Evolutionary conservation across 2,113 vertebrate species (phyloP).

Genomic region (Numenius arquata): DNA sequence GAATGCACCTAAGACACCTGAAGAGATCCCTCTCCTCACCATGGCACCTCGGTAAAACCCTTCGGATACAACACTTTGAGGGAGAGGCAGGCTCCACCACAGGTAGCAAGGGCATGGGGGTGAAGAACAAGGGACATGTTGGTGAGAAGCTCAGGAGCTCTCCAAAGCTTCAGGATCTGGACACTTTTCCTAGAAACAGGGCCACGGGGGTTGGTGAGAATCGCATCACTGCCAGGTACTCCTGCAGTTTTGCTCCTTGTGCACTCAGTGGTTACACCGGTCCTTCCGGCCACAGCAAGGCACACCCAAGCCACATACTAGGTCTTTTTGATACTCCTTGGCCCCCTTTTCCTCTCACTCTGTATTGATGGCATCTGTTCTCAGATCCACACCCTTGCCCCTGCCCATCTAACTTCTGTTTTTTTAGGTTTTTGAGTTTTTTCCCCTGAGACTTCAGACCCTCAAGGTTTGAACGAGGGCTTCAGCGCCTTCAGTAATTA

Average conservation of each 20-base stretch:
- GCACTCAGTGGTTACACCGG: neutral
- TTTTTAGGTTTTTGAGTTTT: neutral
- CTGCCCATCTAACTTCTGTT: no score
- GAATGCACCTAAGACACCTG: neutral
- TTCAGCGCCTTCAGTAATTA: neutral
- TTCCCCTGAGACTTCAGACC: no score
- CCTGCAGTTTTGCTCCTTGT: neutral
- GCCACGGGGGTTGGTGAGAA: neutral
- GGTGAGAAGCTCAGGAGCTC: neutral
- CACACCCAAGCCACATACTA: neutral
- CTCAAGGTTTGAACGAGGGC: neutral
- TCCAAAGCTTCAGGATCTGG: neutral
- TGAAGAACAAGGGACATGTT: neutral
- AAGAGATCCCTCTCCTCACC: neutral
- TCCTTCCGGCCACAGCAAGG: neutral
- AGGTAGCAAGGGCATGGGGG: no score
- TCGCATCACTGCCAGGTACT: neutral
- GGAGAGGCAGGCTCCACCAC: neutral
- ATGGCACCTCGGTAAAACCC: neutral
- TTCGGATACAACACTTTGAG: neutral
- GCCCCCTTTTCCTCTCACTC: neutral
- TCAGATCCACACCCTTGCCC: neutral
- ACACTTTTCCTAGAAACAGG: neutral
- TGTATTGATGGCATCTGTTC: neutral
- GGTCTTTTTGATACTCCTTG: neutral